These are phyloP conservation scores for Trichopoda pennipes DNA, from an alignment of 2,888 invertebrate genomes.

Conservation along the genomic window DNA sequence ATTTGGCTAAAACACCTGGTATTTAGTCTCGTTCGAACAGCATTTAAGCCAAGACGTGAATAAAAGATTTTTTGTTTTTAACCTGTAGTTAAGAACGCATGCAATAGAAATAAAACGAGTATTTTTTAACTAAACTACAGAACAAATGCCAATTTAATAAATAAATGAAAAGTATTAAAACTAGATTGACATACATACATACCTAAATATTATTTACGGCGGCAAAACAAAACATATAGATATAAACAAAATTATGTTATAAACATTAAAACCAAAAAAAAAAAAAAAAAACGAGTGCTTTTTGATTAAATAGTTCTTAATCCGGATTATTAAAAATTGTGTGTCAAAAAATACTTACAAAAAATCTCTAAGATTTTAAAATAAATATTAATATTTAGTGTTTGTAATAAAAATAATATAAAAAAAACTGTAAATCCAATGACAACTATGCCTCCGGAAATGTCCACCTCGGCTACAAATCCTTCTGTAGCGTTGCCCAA, in stretches of 20 bases:
- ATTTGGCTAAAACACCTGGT: slow-evolving; percentile 65
- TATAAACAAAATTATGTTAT: not conserved
- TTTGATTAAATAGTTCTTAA: slow-evolving; percentile 12
- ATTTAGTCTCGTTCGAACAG: slow-evolving; percentile 77
- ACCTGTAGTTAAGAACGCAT: slow-evolving; percentile 50
- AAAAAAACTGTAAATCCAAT: slow-evolving; percentile 70
- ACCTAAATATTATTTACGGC: slow-evolving; percentile 16
- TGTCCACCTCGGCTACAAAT: slow-evolving; percentile 76
- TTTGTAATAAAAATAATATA: not conserved
- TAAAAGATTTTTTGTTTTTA: slow-evolving; percentile 16
- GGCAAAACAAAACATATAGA: not conserved
- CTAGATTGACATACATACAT: not conserved
- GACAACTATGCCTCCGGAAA: slow-evolving; percentile 80
- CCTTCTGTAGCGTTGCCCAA: slow-evolving; percentile 70
- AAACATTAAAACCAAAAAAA: slow-evolving; percentile 13
- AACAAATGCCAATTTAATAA: slow-evolving; percentile 4
- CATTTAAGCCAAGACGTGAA: slow-evolving; percentile 69
- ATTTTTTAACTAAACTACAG: not conserved
- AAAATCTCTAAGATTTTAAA: slow-evolving; percentile 5
- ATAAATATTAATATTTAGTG: slow-evolving; percentile 4
- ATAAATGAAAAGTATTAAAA: not conserved
- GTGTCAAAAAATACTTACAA: slow-evolving; percentile 35
- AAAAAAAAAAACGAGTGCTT: slow-evolving; percentile 37
- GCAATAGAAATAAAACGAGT: slow-evolving; percentile 17
- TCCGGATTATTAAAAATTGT: not conserved